These are phyloP conservation scores for Hydroisotoma schaefferi DNA, from an alignment of 2,888 invertebrate species.

Conservation along the genomic window DNA sequence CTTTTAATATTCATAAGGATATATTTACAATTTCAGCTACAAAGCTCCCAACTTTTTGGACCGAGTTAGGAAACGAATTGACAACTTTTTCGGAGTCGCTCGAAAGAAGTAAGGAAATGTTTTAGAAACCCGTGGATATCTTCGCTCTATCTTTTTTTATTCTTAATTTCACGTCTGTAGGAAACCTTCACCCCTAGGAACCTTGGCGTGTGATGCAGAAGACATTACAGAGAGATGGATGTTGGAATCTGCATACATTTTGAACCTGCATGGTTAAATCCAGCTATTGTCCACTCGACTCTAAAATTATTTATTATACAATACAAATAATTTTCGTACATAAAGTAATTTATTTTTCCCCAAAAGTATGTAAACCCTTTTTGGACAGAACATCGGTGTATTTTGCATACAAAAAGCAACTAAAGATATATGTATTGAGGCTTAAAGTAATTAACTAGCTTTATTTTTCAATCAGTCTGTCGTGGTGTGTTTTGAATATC, in stretches of 20 bases:
- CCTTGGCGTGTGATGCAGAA: constrained; percentile 18
- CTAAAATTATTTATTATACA: too few species aligned
- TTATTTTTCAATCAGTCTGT: too few species aligned
- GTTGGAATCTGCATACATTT: constrained; percentile 23
- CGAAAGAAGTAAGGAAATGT: constrained; percentile 19
- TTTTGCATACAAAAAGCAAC: too few species aligned
- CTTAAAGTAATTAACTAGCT: too few species aligned
- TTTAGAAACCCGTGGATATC: background rate
- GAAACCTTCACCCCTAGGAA: constrained; percentile 27
- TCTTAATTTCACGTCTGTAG: constrained; percentile 3
- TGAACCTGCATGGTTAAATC: constrained; percentile 10
- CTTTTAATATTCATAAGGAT: background rate
- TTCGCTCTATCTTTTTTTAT: background rate
- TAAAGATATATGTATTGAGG: too few species aligned
- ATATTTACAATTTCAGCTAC: constrained; percentile 13
- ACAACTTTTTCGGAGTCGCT: constrained; percentile 23
- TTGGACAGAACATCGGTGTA: too few species aligned
- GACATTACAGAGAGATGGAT: constrained; percentile 27
- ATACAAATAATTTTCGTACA: too few species aligned
- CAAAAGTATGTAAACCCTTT: too few species aligned
- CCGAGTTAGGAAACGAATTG: constrained; percentile 25
- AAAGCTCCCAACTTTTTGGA: constrained; percentile 28
- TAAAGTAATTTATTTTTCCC: too few species aligned
- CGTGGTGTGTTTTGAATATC: too few species aligned
- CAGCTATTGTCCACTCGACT: background rate